Base-by-base conservation (phyloP, 2,113 vertebrate genomes). In the Bubalus kerabau region DNA sequence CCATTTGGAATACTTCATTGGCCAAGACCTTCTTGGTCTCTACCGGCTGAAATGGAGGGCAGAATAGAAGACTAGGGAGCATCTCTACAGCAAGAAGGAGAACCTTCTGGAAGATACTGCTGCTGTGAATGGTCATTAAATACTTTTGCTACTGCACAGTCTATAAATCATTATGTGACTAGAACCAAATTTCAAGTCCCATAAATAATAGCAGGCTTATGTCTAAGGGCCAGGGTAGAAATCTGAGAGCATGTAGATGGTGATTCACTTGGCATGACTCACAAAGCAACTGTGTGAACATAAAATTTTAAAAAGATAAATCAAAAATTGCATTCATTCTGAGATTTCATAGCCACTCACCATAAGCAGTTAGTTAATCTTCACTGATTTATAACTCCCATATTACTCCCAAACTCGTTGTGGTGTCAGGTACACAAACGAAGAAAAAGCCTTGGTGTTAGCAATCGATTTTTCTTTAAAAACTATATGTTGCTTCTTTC, bases 351-450 rank as follows among this genome's bases (percentile, higher is more conserved):
- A 96, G 96, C 23, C 84, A 96, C 83, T 98, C 92, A 95, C 95
- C 76, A 80, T 95, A 95, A 94, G 48, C 88, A 88, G 81, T 97
- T 91, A 84, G 95, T 98, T 98, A 98, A 98, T 94, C 90, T 98
- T 95, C 87, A 88, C 85, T 76, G 93, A 95, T 81, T 92, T 95
- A 95, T 62, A 87, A 96, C 78, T 90, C 94, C 92, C n/a, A 56
- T 96, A 96, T 95, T 96, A 81, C 96, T 97, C 98, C 94, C 96
- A 98, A 98, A 98, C 71, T 74, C 96, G 46, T 97, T 94, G 94
- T 97, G 90, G 80, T 80, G 90, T 97, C 85, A 80, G 88, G 97
- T 97, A 94, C 43, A 87, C 43, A 95, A 94, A 96, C 97, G 97
- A 92, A 81, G 76, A 98, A 88, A 87, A 93, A 96, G 50, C n/a